A percentile compares a stretch with the other conserved stretches of the same genome.
These are phyloP conservation scores for Uria aalge DNA, from an alignment of 2,113 vertebrate genomes.

Conservation along the genomic window DNA sequence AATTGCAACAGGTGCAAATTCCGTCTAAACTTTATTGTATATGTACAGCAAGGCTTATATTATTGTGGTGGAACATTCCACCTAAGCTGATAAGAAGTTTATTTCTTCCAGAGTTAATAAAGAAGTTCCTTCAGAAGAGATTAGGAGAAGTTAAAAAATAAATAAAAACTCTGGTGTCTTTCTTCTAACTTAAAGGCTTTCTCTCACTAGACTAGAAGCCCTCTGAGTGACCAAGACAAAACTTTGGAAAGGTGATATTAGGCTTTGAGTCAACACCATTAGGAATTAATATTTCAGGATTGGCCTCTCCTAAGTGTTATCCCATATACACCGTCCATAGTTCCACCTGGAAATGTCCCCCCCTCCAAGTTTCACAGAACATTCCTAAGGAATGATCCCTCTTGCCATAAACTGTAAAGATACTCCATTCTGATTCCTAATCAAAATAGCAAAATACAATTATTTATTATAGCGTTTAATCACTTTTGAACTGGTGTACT, in stretches of 20 bases:
- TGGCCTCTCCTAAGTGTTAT: not conserved
- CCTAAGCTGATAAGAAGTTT: not conserved
- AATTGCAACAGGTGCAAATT: not conserved
- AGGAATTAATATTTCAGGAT: not conserved
- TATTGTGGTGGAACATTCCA: not conserved
- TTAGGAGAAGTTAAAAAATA: not conserved
- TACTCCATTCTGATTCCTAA: not conserved
- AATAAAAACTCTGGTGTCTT: not conserved
- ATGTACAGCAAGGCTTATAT: not conserved
- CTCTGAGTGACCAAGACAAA: not conserved
- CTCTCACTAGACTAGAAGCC: not conserved
- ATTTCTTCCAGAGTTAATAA: not conserved
- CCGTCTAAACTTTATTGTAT: not conserved
- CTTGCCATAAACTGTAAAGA: not conserved
- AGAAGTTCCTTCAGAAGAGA: not conserved
- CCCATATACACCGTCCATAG: not conserved
- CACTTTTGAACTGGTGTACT: not conserved
- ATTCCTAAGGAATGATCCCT: not conserved
- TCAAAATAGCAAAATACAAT: not conserved
- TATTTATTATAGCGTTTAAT: not conserved
- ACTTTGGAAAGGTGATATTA: not conserved
- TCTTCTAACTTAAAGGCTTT: not conserved
- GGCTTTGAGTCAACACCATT: rapidly evolving
- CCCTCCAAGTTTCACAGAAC: not conserved
- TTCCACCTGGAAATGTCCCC: not conserved